Evolutionary conservation across 2,113 vertebrate species (phyloP).

Genomic region (Montifringilla adamsi): DNA sequence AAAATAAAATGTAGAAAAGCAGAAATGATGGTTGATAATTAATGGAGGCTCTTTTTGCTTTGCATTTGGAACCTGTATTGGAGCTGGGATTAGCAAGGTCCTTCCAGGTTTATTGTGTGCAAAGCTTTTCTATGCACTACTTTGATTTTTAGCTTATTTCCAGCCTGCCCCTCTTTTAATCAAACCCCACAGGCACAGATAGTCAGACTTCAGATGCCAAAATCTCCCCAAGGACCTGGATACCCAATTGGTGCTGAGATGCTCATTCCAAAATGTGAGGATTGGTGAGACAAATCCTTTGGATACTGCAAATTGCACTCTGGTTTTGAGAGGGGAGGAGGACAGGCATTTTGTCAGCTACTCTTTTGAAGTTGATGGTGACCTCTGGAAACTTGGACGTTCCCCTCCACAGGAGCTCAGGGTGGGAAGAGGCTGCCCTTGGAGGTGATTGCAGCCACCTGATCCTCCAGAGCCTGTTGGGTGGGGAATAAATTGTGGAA

Average conservation of each 20-base stretch:
- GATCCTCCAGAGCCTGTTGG: neutral
- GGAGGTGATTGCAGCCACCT: neutral
- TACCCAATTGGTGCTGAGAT: neutral
- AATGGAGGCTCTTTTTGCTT: neutral
- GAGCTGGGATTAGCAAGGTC: neutral
- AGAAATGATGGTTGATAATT: neutral
- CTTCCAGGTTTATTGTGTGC: neutral
- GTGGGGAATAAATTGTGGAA: neutral
- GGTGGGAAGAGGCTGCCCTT: neutral
- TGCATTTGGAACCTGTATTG: too few species aligned
- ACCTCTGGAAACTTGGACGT: neutral
- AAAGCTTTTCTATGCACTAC: neutral
- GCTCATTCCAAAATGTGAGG: neutral
- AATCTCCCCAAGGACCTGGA: neutral
- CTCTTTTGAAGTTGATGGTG: neutral
- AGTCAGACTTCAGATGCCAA: neutral
- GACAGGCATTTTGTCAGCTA: neutral
- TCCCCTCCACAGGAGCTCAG: neutral
- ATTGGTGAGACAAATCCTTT: neutral
- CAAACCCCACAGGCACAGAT: neutral
- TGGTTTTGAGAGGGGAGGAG: neutral
- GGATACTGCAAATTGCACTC: neutral
- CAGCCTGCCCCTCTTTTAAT: neutral
- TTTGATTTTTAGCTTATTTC: neutral
- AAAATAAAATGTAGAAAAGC: neutral